phyloP scores from a whole-genome alignment of 2,797 vertebrate genomes.

The Heteromormyrus szaboi region DNA sequence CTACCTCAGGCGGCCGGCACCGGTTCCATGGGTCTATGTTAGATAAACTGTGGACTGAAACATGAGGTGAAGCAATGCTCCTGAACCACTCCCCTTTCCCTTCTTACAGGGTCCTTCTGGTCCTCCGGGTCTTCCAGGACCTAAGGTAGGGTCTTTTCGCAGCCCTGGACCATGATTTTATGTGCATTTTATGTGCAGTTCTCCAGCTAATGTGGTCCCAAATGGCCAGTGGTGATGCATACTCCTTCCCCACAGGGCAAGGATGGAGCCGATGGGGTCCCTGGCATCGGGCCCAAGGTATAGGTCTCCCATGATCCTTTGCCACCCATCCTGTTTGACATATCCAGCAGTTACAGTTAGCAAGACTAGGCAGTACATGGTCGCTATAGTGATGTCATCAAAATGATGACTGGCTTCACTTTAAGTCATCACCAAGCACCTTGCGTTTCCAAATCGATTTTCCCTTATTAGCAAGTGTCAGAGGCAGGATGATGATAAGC shows the following conservation, averaged over 20 bases:
- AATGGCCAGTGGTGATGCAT: background rate
- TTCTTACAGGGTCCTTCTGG: slow-evolving; percentile 55
- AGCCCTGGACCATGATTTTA: background rate
- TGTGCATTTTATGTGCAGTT: too few species aligned
- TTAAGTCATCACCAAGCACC: background rate
- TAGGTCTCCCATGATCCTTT: background rate
- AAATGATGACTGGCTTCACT: background rate
- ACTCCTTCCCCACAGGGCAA: slow-evolving; percentile 42
- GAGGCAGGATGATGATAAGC: background rate
- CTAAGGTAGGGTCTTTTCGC: slow-evolving; percentile 48
- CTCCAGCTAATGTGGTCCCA: background rate
- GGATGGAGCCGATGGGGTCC: slow-evolving; percentile 42
- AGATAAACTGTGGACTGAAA: background rate
- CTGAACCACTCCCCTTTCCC: background rate
- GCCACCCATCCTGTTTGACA: background rate
- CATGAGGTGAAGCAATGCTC: background rate
- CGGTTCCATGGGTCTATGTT: background rate
- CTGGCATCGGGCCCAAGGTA: slow-evolving; percentile 48
- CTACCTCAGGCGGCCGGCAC: background rate
- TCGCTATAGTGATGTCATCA: background rate
- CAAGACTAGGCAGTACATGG: background rate
- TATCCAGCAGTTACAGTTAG: background rate
- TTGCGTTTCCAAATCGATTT: background rate
- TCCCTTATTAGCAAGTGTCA: background rate
- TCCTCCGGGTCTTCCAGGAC: slow-evolving; percentile 55